Conservation (phyloP, 64 coral and sea anemone genomes). For the Pachyseris speciosa region DNA sequence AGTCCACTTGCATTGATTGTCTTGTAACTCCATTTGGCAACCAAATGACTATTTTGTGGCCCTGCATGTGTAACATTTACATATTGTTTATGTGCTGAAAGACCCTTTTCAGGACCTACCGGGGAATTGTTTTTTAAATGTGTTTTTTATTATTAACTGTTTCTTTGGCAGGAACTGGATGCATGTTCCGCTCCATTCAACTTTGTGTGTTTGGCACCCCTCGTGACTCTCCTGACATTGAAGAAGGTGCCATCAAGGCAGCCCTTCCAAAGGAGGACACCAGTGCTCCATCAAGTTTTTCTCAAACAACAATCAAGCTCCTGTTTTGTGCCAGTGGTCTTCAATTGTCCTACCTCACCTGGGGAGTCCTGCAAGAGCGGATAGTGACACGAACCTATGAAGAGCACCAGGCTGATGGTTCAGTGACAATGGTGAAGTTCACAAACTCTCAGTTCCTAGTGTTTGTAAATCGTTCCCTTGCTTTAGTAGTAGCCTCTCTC, state of each 20-base stretch:
- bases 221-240: constrained; percentile 25
- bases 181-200: constrained; percentile 52
- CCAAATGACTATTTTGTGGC: too few relatives aligned
- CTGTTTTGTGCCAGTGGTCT: constrained; percentile 58
- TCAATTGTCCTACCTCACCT: constrained; percentile 85
- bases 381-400: constrained; percentile 88
- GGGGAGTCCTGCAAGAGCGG: constrained; percentile 96
- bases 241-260: constrained; percentile 60
- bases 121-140: too few relatives aligned
- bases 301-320: constrained; percentile 55
- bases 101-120: too few relatives aligned
- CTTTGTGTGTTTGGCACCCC: constrained; percentile 74
- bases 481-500: constrained; percentile 67
- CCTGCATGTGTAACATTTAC: too few relatives aligned
- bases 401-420: constrained; percentile 74
- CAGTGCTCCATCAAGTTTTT: constrained; percentile 10
- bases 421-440: constrained; percentile 69
- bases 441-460: constrained; percentile 95
- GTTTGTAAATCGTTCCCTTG: constrained; percentile 87
- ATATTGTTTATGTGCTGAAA: too few relatives aligned
- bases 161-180: constrained; percentile 48
- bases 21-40: too few relatives aligned
- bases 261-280: background rate
- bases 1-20: too few relatives aligned
- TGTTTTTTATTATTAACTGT: too few relatives aligned